Base-by-base conservation (phyloP, 2,888 invertebrate genomes). In the Seladonia tumulorum region DNA sequence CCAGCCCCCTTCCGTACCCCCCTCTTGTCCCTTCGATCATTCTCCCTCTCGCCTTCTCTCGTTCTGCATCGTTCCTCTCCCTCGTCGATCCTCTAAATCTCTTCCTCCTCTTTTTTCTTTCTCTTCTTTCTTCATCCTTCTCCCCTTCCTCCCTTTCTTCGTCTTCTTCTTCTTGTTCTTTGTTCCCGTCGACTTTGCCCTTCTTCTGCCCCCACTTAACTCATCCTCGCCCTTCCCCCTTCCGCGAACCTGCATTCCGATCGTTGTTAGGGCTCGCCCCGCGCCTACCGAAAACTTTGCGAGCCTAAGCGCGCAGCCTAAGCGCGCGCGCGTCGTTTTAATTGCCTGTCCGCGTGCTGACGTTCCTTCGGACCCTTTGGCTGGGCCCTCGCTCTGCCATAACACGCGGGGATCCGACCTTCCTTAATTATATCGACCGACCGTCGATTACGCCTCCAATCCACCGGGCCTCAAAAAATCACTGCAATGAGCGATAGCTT, bases 211-310 rank as follows among this genome's bases (percentile, higher is more conserved):
- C 68, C 75, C 83, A 70, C 74, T 87, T 75, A 75, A 74, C 85
- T 87, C 86, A 73, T 86, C 86, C 87, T 79, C 80, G 18, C 70
- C 76, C 49, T 60, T 66, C 63, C 66, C 22, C 42, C 76, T 78
- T 75, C 79, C 76, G 82, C 91, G 90, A 93, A 93, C 93, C 93
- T 90, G 93, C 94, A 94, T 94, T 94, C 94, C 94, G 85, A 88
- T 90, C 91, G 90, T 91, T 87, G 91, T 93, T 92, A 91, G 89
- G 89, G 88, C 81, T 89, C 90, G 80, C 81, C 86, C 83, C 86
- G 81, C 81, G 79, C 77, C 87, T 72, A 85, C 89, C 91, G 71
- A 53, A 89, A 91, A 90, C 74, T 87, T 86, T 72, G 79, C 84
- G 73, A 85, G 78, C 82, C 53, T n/a, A 53, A 53, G 53, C 86